These are phyloP conservation scores for Acleris emargana DNA, from an alignment of 2,888 invertebrate genomes.

Conservation along the genomic window DNA sequence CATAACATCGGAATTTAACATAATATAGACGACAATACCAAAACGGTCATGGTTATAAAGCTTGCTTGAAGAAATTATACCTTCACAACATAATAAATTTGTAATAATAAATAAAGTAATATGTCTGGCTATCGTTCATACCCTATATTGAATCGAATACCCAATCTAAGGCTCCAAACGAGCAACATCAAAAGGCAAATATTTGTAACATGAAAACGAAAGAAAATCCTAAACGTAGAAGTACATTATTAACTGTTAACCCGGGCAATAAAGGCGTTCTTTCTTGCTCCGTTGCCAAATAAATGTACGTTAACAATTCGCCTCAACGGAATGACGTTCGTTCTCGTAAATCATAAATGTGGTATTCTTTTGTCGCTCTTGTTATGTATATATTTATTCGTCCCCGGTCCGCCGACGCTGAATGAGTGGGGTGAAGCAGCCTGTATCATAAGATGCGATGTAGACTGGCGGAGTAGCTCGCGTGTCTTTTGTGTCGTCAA, in stretches of 20 bases:
- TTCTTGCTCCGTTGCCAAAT: constrained; percentile 45
- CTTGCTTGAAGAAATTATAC: no score
- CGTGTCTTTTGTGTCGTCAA: constrained; percentile 45
- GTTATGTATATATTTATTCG: constrained; percentile 53
- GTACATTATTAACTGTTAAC: constrained; percentile 45
- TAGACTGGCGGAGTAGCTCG: constrained; percentile 35
- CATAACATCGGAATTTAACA: no score
- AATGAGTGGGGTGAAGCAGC: constrained; percentile 47
- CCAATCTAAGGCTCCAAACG: constrained; percentile 18
- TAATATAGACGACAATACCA: no score
- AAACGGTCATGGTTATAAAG: no score
- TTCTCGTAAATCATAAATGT: constrained; percentile 61
- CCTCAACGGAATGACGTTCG: constrained; percentile 50
- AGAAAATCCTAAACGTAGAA: constrained; percentile 39
- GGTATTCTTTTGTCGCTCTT: constrained; percentile 45
- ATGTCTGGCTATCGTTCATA: not conserved
- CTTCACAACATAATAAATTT: no score
- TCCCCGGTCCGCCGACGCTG: constrained; percentile 48
- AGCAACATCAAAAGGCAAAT: constrained; percentile 30
- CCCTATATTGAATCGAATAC: not conserved
- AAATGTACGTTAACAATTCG: constrained; percentile 44
- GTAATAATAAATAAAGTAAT: no score
- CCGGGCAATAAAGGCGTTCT: constrained; percentile 38
- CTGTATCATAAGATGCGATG: constrained; percentile 45
- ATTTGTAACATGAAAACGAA: constrained; percentile 32